These are phyloP conservation scores for Ericerus pela DNA, from an alignment of 1,140 invertebrate genomes.

Conservation along the genomic window DNA sequence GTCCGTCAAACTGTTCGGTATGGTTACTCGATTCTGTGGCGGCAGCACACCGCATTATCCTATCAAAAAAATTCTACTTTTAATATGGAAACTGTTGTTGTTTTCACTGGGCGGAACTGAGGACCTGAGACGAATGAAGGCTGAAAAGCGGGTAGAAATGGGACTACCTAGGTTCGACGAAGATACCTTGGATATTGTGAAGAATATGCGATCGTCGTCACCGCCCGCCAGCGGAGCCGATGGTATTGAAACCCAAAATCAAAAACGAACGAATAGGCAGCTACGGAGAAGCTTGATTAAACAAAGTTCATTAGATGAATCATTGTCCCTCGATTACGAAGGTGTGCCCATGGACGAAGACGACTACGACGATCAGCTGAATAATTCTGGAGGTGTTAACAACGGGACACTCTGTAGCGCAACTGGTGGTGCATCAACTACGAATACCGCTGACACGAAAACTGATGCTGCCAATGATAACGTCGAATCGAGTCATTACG, in stretches of 20 bases:
- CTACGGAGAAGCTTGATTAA: constrained; percentile 61
- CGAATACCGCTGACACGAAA: too few relatives aligned
- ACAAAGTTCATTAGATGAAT: constrained; percentile 83
- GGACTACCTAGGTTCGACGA: constrained; percentile 62
- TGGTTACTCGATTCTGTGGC: constrained; percentile 90
- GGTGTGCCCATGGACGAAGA: background rate
- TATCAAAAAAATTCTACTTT: constrained; percentile 91
- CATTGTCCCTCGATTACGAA: constrained; percentile 32
- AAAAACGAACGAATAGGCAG: constrained; percentile 47
- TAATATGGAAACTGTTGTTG: constrained; percentile 89
- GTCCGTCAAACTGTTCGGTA: constrained; percentile 70
- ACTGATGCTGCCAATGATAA: background rate
- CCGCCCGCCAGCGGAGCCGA: constrained; percentile 86
- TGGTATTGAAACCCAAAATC: constrained; percentile 75
- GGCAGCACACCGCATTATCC: constrained; percentile 89
- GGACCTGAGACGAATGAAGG: constrained; percentile 57
- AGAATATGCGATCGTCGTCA: constrained; percentile 83
- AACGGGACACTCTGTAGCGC: too few relatives aligned
- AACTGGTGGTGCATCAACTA: too few relatives aligned
- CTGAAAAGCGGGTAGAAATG: constrained; percentile 50
- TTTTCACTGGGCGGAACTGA: constrained; percentile 79
- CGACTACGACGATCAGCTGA: background rate
- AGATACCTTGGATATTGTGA: constrained; percentile 85
- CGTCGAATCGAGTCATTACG: background rate
- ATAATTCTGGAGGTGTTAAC: background rate